These are phyloP conservation scores for Laupala kohalensis DNA, from an alignment of 1,140 invertebrate species.

Conservation along the genomic window DNA sequence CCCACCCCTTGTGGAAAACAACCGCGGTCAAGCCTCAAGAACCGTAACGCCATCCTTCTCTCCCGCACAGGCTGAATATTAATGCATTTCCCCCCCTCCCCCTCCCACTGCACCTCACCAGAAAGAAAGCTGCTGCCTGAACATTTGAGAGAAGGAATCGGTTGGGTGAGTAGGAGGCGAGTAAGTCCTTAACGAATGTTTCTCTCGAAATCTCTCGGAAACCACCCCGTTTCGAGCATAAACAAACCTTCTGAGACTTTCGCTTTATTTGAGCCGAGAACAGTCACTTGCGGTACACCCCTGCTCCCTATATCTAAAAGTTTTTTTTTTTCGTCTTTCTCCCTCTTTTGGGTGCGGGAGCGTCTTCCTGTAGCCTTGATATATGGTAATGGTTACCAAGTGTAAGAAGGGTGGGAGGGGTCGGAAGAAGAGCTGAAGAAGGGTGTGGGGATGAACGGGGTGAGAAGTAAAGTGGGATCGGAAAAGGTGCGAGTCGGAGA, in stretches of 20 bases:
- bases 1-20: too few species aligned
- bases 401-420: too few species aligned
- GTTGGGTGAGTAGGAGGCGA: neutral
- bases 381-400: conserved; percentile 13
- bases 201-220: neutral
- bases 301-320: conserved; percentile 1
- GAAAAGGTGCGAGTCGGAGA: neutral
- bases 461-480: neutral
- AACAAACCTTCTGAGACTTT: neutral
- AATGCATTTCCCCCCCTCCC: neutral
- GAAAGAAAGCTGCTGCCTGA: neutral
- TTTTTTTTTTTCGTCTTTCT: neutral
- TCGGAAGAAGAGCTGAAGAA: too few species aligned
- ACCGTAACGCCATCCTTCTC: too few species aligned
- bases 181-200: neutral
- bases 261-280: neutral
- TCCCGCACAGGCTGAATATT: neutral
- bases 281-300: neutral
- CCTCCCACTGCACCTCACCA: too few species aligned
- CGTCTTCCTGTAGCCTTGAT: conserved; percentile 5
- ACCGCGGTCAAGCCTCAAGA: too few species aligned
- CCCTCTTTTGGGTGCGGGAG: neutral
- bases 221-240: neutral
- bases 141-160: neutral
- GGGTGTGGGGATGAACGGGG: conserved; percentile 3